phyloP scores from a whole-genome alignment of 2,888 invertebrate species.

The Phaedon cochleariae region DNA sequence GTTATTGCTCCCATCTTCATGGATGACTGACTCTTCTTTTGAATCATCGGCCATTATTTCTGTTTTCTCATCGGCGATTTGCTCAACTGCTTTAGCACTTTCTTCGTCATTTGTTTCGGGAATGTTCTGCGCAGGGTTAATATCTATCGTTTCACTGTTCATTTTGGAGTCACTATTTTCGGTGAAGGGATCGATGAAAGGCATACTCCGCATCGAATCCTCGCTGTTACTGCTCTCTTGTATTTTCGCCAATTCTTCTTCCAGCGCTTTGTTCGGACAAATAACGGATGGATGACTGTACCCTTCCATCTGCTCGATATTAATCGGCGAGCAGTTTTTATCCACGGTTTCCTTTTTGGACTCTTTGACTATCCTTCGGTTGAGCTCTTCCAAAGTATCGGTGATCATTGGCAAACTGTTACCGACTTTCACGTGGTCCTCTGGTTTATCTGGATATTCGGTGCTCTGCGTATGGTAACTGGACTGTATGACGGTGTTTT shows the following conservation, averaged over 20 bases:
- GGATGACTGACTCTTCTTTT: constrained; percentile 19
- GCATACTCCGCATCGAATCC: constrained; percentile 37
- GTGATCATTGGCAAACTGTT: constrained; percentile 31
- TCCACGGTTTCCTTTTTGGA: constrained; percentile 45
- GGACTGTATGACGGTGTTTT: constrained; percentile 43
- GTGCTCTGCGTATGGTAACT: constrained; percentile 14
- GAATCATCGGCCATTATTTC: constrained; percentile 14
- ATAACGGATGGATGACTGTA: constrained; percentile 27
- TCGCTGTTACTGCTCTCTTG: constrained; percentile 26
- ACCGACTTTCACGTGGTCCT: constrained; percentile 25
- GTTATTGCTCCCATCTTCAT: neutral
- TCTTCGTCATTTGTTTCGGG: neutral
- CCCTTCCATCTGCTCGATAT: constrained; percentile 42
- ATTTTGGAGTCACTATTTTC: neutral
- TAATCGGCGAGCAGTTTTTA: constrained; percentile 51
- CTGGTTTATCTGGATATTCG: neutral
- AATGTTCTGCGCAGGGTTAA: no score
- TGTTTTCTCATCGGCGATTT: neutral
- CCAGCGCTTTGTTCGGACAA: constrained; percentile 21
- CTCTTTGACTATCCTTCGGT: constrained; percentile 34
- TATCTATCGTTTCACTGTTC: neutral
- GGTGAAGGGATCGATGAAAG: constrained; percentile 39
- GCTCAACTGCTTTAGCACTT: neutral
- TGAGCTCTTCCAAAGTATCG: constrained; percentile 34
- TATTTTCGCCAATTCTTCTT: constrained; percentile 23